Conservation (phyloP, 2,888 invertebrate species). For the Nemoura dubitans region DNA sequence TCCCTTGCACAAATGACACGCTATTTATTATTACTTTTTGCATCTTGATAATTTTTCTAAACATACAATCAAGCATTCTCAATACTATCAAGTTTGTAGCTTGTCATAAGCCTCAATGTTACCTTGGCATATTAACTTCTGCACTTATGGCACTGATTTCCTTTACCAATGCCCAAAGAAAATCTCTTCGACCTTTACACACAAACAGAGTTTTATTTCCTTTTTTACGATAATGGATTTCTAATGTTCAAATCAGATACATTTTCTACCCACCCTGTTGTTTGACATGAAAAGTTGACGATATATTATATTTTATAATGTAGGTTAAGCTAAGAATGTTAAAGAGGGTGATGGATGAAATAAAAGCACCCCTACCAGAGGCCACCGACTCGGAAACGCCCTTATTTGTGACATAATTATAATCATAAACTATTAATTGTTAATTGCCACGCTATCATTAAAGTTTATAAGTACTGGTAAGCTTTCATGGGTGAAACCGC, state of each 20-base stretch:
- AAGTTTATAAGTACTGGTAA: background rate
- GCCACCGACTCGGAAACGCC: background rate
- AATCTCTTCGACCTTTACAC: background rate
- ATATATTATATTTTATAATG: background rate
- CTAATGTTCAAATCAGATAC: conserved; percentile 12
- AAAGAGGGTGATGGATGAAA: background rate
- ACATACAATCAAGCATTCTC: background rate
- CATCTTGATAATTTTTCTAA: conserved; percentile 7
- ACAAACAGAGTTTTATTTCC: background rate
- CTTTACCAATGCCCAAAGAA: background rate
- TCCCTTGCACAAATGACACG: background rate
- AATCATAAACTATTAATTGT: background rate
- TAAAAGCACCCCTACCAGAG: background rate
- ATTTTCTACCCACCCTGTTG: background rate
- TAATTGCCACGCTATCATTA: background rate
- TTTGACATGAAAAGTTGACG: conserved; percentile 2
- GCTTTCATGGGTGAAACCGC: background rate
- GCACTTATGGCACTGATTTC: background rate
- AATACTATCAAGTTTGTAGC: background rate
- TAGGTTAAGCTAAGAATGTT: background rate
- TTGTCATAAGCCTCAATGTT: background rate
- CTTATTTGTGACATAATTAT: background rate
- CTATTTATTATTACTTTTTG: background rate
- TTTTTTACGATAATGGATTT: conserved; percentile 12
- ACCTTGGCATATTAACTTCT: background rate